These are phyloP conservation scores for Andricus grossulariae DNA, from an alignment of 1,140 invertebrate genomes.

Conservation along the genomic window DNA sequence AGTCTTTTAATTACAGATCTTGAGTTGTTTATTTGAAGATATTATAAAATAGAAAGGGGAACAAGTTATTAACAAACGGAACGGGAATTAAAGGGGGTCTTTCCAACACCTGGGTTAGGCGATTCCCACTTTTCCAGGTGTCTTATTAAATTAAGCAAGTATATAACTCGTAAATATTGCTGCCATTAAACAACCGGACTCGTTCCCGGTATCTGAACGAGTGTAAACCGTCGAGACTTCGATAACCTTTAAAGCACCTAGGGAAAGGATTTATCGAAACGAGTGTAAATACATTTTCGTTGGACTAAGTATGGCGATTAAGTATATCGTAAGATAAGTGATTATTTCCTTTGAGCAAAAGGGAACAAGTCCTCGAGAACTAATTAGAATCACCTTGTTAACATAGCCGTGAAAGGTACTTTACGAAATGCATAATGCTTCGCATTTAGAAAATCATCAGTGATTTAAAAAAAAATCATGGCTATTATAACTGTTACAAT, in stretches of 20 bases:
- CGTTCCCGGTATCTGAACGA: not conserved
- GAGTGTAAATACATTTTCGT: constrained; percentile 21
- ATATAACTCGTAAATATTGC: constrained; percentile 10
- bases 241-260: not conserved
- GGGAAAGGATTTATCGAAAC: constrained; percentile 22
- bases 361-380: not conserved
- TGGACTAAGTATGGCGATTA: constrained; percentile 13
- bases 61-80: not conserved
- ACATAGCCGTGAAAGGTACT: not conserved
- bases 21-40: too few relatives aligned
- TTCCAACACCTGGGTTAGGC: constrained; percentile 4
- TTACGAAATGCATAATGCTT: not conserved
- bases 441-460: too few relatives aligned
- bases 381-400: not conserved
- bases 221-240: not conserved
- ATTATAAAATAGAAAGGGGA: not conserved
- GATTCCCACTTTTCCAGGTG: constrained; percentile 3
- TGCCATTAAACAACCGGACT: not conserved
- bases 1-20: too few relatives aligned
- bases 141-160: constrained; percentile 11
- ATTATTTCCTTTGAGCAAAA: constrained; percentile 12
- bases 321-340: not conserved
- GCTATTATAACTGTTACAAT: too few relatives aligned
- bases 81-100: not conserved
- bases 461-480: too few relatives aligned